Evolutionary conservation across 2,797 vertebrate species (phyloP).

Genomic region (Sebastiscus albofasciatus): DNA sequence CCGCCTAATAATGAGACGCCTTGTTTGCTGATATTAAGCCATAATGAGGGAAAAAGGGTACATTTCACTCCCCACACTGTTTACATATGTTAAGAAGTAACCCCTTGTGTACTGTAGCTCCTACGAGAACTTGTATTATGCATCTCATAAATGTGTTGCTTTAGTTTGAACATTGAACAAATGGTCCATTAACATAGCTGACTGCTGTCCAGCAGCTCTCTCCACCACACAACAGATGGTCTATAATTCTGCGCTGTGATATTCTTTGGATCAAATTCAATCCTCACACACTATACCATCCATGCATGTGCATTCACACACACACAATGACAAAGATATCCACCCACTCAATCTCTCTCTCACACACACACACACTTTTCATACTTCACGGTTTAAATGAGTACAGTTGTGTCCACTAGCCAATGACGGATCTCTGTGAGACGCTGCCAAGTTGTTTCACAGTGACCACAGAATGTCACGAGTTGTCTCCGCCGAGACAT

Average conservation of each 20-base stretch:
- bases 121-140: conserved; percentile 33
- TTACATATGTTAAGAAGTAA: conserved; percentile 53
- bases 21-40: conserved; percentile 27
- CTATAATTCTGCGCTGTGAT: conserved; percentile 63
- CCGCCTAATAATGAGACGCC: conserved; percentile 4
- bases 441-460: conserved; percentile 66
- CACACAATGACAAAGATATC: conserved; percentile 31
- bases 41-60: conserved; percentile 18
- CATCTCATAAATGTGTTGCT: conserved; percentile 53
- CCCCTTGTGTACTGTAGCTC: conserved; percentile 34
- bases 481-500: conserved; percentile 64
- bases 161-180: conserved; percentile 64
- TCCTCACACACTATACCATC: conserved; percentile 30
- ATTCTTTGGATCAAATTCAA: conserved; percentile 65
- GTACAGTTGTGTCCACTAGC: conserved; percentile 59
- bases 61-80: conserved; percentile 25
- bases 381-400: conserved; percentile 44
- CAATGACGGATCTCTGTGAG: conserved; percentile 66
- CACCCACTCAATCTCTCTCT: conserved; percentile 17
- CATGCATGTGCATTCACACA: conserved; percentile 40
- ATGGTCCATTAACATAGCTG: conserved; percentile 72
- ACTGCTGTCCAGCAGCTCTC: conserved; percentile 66
- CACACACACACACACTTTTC: conserved; percentile 10
- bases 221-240: conserved; percentile 72
- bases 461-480: conserved; percentile 68